Evolutionary conservation across 1,140 invertebrate species (phyloP).

Genomic region (Drosophila dunni): DNA sequence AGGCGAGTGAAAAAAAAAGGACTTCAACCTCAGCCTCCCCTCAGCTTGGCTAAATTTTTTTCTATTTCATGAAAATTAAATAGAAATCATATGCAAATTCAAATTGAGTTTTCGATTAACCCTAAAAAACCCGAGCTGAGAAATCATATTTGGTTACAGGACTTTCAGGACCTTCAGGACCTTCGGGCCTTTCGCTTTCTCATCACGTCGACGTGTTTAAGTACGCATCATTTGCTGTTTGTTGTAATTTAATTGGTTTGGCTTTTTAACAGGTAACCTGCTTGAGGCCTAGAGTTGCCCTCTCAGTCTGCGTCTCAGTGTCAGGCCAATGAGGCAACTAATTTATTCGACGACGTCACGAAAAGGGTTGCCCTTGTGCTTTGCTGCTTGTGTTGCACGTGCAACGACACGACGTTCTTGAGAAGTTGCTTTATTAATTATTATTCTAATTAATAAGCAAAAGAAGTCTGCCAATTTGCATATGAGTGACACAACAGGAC

Average conservation of each 20-base stretch:
- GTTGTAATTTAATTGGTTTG: slow-evolving; percentile 81
- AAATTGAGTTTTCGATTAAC: slow-evolving; percentile 73
- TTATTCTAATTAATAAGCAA: slow-evolving; percentile 84
- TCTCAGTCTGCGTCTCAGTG: background rate
- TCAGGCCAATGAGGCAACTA: slow-evolving; percentile 67
- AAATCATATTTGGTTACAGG: slow-evolving; percentile 66
- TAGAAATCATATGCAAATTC: slow-evolving; percentile 80
- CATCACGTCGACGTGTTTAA: slow-evolving; percentile 81
- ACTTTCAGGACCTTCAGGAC: background rate
- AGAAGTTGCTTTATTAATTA: slow-evolving; percentile 81
- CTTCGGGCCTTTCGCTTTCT: slow-evolving; percentile 38
- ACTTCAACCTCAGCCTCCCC: slow-evolving; percentile 25
- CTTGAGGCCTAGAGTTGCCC: background rate
- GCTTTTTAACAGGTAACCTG: slow-evolving; percentile 53
- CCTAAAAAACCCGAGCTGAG: slow-evolving; percentile 42
- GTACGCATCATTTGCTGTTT: slow-evolving; percentile 79
- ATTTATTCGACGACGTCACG: slow-evolving; percentile 56
- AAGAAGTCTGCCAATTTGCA: slow-evolving; percentile 72
- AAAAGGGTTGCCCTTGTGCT: slow-evolving; percentile 40
- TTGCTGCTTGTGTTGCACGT: slow-evolving; percentile 54
- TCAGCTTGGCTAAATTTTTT: slow-evolving; percentile 27
- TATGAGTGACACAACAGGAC: slow-evolving; percentile 84
- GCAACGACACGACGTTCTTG: slow-evolving; percentile 38
- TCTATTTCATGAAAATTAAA: slow-evolving; percentile 59
- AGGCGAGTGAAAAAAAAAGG: slow-evolving; percentile 13